Evolutionary conservation across 2,797 vertebrate genomes (phyloP), one percentile per base, ranked within the genome.

Genomic region (Rhinoraja longicauda): DNA sequence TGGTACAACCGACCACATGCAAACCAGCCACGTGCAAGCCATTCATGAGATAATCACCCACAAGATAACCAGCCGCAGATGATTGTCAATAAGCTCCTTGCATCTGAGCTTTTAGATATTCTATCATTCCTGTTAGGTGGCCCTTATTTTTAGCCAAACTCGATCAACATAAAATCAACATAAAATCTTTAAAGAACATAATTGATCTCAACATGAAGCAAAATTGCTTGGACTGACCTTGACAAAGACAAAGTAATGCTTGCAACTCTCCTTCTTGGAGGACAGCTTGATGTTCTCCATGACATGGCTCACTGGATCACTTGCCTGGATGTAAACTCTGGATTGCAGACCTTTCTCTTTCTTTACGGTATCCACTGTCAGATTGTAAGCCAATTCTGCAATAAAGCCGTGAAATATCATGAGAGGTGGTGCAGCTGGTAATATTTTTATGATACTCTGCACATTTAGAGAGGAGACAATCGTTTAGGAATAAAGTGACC

Each of bases 311-410:
- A 94, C 94, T 82, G 98, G 96, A 94, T 99, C 98, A 94, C 98
- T 98, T 70, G 96, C 96, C 93, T 97, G 95, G 93, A 99, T 98
- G 95, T 98, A 98, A 94, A 98, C 96, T 93, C 99, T 95, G 62
- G 97, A 96, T 1, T 97, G 95, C 93, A 98, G 97, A 94, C 96
- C 96, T 94, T 97, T 98, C 94, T 97, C 97, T 93, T 98, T 97
- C 95, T 99, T 99, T 92, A 96, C 96, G 94, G 97, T 97, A 94
- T 99, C 99, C 62, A 98, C 98, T 0, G 98, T 98, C 95, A 99
- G 95, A 95, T 98, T 96, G 90, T 99, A 99, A 94, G 97, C 96
- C 96, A 99, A 94, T 93, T 97, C 99, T 99, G 95, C 93, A 93
- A 91, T 15, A 12, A 92, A 93, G 19, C 24, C 90, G 13, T 67